These are phyloP conservation scores for Chaetoderma sp. DNA, from an alignment of 2,888 invertebrate genomes.

Conservation along the genomic window DNA sequence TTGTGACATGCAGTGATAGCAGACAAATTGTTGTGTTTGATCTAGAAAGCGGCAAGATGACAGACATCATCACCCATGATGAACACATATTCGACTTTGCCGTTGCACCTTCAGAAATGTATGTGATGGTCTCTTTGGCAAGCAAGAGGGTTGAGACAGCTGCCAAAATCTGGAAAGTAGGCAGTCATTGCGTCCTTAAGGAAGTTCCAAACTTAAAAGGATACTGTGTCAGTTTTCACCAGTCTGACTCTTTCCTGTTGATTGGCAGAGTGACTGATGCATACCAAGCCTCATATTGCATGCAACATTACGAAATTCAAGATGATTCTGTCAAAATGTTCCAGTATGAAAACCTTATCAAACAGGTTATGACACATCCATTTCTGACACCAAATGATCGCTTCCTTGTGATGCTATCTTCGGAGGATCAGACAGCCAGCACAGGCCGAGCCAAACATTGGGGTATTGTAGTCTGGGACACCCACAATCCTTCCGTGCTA, in stretches of 20 bases:
- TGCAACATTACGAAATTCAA: too few relatives aligned
- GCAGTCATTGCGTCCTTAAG: slow-evolving; percentile 52
- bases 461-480: slow-evolving; percentile 48
- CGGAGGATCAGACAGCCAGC: slow-evolving; percentile 49
- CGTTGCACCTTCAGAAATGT: slow-evolving; percentile 57
- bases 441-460: too few relatives aligned
- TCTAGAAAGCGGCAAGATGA: slow-evolving; percentile 59
- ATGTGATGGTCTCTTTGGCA: slow-evolving; percentile 54
- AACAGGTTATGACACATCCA: too few relatives aligned
- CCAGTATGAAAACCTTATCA: too few relatives aligned
- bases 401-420: slow-evolving; percentile 61
- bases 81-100: slow-evolving; percentile 53
- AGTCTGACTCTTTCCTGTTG: slow-evolving; percentile 44
- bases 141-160: slow-evolving; percentile 48
- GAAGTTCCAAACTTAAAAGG: slow-evolving; percentile 63
- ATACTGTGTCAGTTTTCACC: slow-evolving; percentile 48
- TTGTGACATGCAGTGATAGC: slow-evolving; percentile 56
- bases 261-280: too few relatives aligned
- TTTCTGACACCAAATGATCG: slow-evolving; percentile 61
- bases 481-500: slow-evolving; percentile 59
- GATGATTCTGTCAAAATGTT: too few relatives aligned
- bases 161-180: slow-evolving; percentile 63
- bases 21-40: slow-evolving; percentile 67
- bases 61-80: slow-evolving; percentile 66
- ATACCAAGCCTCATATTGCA: slow-evolving; percentile 52